These are phyloP conservation scores for Myotis pilosus DNA, from an alignment of 2,797 vertebrate genomes.

Conservation along the genomic window DNA sequence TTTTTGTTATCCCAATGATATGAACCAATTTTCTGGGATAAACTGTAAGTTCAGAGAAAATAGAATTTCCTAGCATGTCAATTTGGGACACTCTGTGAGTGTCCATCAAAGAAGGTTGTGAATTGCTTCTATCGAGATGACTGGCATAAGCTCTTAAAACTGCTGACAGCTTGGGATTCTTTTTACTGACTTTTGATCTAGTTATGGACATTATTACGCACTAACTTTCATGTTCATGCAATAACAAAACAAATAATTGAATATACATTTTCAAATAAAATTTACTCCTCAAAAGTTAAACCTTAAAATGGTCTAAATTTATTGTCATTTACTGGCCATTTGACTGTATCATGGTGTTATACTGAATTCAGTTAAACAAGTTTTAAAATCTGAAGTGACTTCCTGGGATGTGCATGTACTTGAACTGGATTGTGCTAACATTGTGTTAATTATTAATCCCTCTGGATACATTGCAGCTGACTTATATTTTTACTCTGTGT, in stretches of 20 bases:
- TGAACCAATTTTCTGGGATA: conserved; percentile 57
- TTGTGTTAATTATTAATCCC: conserved; percentile 10
- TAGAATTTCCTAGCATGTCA: conserved; percentile 67
- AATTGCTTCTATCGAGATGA: conserved; percentile 67
- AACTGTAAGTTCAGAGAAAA: conserved; percentile 68
- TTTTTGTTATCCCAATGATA: conserved; percentile 46
- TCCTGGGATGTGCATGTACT: background rate
- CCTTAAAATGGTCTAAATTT: background rate
- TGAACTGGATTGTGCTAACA: background rate
- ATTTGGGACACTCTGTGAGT: conserved; percentile 57
- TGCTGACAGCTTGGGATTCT: conserved; percentile 44
- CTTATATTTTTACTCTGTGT: background rate
- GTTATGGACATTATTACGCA: conserved; percentile 52
- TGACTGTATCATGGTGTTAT: background rate
- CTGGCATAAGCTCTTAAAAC: conserved; percentile 49
- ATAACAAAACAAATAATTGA: conserved; percentile 29
- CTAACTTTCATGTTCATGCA: conserved; percentile 25
- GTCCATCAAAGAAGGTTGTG: conserved; percentile 42
- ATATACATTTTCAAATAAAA: conserved; percentile 56
- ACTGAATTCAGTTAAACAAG: background rate
- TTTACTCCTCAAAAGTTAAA: conserved; percentile 35
- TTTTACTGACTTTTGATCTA: conserved; percentile 53
- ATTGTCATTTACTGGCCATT: background rate
- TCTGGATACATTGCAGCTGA: background rate
- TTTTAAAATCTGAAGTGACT: conserved; percentile 55